Percentiles rank a stretch among this genome's conserved stretches.
Conservation (phyloP, 2,113 vertebrate genomes). For the Oncorhynchus nerka region DNA sequence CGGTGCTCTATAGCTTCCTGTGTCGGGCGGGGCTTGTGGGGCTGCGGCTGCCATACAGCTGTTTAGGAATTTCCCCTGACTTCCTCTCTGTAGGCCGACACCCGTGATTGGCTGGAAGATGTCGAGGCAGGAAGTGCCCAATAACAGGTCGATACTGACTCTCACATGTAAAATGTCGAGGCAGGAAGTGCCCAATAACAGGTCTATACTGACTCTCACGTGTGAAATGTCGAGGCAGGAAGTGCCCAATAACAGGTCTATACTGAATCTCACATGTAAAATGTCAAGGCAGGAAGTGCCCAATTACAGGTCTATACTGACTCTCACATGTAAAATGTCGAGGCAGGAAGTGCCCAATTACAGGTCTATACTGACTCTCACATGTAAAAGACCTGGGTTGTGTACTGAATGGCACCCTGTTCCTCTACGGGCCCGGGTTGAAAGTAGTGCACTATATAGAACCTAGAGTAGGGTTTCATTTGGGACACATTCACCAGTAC, state of each 20-base stretch:
- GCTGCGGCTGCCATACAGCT: conserved; percentile 68
- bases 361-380: too few relatives aligned
- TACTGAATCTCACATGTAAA: conserved; percentile 37
- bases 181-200: conserved; percentile 64
- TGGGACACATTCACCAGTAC: too few relatives aligned
- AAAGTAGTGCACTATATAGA: too few relatives aligned
- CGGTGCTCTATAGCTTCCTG: conserved; percentile 63
- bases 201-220: conserved; percentile 7
- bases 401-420: too few relatives aligned
- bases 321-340: conserved; percentile 44
- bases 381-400: conserved; percentile 23
- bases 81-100: conserved; percentile 65
- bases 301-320: not conserved
- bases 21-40: conserved; percentile 43
- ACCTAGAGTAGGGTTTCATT: too few relatives aligned
- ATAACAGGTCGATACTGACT: too few relatives aligned
- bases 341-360: conserved; percentile 66
- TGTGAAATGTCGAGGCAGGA: conserved; percentile 66
- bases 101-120: conserved; percentile 59
- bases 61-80: conserved; percentile 81
- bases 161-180: conserved; percentile 48
- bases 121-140: conserved; percentile 67
- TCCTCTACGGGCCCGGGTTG: too few relatives aligned
- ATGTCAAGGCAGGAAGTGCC: conserved; percentile 67
- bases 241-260: conserved; percentile 37